Conservation (phyloP, 2,888 invertebrate species). For the Synergus laeviventris region DNA sequence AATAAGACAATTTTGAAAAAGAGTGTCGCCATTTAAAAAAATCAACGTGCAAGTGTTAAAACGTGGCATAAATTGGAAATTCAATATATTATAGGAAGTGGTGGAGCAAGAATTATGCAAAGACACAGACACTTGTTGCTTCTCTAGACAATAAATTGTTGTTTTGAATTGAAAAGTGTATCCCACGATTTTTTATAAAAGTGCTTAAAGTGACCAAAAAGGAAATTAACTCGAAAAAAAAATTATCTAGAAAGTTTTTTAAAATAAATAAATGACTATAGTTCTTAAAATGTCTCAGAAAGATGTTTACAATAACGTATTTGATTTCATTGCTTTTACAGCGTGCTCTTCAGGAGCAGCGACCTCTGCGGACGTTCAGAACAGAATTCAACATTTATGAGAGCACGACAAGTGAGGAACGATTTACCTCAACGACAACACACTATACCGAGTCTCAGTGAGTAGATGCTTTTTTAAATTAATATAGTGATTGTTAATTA, state of each 20-base stretch:
- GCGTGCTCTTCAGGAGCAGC: slow-evolving; percentile 75
- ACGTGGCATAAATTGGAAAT: not conserved
- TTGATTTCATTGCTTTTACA: slow-evolving; percentile 69
- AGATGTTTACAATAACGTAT: slow-evolving; percentile 65
- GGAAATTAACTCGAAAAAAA: not conserved
- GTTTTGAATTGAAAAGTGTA: not conserved
- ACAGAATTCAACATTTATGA: slow-evolving; percentile 88
- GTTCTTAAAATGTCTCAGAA: slow-evolving; percentile 8
- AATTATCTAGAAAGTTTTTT: not conserved
- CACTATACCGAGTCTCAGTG: slow-evolving; percentile 81
- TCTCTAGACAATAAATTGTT: not conserved
- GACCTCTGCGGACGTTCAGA: slow-evolving; percentile 86
- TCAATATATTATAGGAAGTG: not conserved
- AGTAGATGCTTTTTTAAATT: slow-evolving; percentile 73
- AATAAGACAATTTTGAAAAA: not conserved
- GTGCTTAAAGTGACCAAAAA: not conserved
- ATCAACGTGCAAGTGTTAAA: not conserved
- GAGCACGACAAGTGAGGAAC: slow-evolving; percentile 82
- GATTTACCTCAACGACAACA: slow-evolving; percentile 80
- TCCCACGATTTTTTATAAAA: not conserved
- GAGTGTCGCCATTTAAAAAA: not conserved
- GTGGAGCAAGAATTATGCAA: not conserved
- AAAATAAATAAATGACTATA: not conserved
- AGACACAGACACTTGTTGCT: not conserved
- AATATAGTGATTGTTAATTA: not conserved